Base-by-base conservation (phyloP, 2,113 vertebrate genomes). In the Calyptommatus sinebrachiatus region DNA sequence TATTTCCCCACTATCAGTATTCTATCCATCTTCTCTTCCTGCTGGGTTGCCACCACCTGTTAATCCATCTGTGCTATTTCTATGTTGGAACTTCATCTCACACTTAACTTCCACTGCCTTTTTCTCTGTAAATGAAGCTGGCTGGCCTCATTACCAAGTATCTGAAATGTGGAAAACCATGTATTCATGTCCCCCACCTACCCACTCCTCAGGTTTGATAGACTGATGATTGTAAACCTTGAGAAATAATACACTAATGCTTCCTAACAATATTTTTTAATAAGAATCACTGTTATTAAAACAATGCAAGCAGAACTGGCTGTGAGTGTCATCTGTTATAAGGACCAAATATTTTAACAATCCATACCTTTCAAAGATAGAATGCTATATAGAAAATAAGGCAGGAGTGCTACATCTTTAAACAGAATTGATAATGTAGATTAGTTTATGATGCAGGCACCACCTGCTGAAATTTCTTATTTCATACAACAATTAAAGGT, bases 21-120 rank as follows among this genome's bases (percentile, higher is more conserved):
- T 89, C 89, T 85, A 92, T 90, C 75, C 85, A 85, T 93, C 88
- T 88, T 87, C 85, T 80, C 26, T 83, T 91, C 88, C 78, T 85
- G 83, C 90, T 89, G 82, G 68, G 72, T 63, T 83, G 83, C 83
- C 48, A 63, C 88, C 94, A 93, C 91, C 91, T 94, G 92, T 89
- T 85, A 87, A 85, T 90, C 90, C 93, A 91, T 92, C 91, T 94
- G 94, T 86, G 85, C 75, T 80, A n/a, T 83, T 86, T 78, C 83
- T 53, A 4, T 76, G 22, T 89, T 46, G 72, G 83, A 89, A 81
- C 80, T 85, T 90, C 61, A 81, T 82, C 71, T 71, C 20, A 24
- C 83, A 79, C 76, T 92, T 86, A 84, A 71, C 85, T 89, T 88
- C 77, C 65, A 50, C 5, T 68, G 73, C 14, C 28, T 80, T 60